phyloP scores from a whole-genome alignment of 2,797 vertebrate genomes.

The Hippoglossus hippoglossus region DNA sequence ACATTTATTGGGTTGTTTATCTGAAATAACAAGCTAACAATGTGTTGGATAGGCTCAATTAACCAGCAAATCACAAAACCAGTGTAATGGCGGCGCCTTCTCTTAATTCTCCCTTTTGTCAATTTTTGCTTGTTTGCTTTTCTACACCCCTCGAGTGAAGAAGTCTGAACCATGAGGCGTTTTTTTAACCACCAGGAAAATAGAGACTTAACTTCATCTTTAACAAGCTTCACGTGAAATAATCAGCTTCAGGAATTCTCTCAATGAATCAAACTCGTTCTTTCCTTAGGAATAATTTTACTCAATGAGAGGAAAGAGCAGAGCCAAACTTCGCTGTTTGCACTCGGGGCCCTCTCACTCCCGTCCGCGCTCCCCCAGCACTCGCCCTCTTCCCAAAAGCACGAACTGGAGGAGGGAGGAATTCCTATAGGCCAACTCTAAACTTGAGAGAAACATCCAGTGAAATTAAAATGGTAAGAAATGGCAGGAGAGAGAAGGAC shows the following conservation, averaged over 20 bases:
- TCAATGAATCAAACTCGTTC: conserved; percentile 49
- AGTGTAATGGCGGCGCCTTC: conserved; percentile 37
- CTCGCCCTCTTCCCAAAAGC: conserved; percentile 47
- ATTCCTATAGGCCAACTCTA: conserved; percentile 46
- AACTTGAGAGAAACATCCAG: conserved; percentile 30
- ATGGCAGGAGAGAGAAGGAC: not conserved
- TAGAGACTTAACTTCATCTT: conserved; percentile 22
- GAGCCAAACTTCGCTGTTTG: conserved; percentile 55
- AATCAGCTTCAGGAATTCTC: conserved; percentile 56
- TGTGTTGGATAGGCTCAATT: conserved; percentile 71
- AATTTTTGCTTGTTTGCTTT: conserved; percentile 42
- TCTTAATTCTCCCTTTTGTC: conserved; percentile 45
- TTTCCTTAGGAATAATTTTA: conserved; percentile 36
- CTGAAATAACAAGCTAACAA: conserved; percentile 71
- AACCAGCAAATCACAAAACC: conserved; percentile 69
- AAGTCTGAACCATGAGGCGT: conserved; percentile 30
- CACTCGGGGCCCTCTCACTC: conserved; percentile 44
- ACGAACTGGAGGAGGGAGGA: conserved; percentile 46
- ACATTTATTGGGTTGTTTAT: conserved; percentile 80
- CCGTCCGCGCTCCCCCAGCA: conserved; percentile 46
- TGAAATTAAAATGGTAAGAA: conserved; percentile 18
- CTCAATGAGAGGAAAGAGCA: conserved; percentile 36
- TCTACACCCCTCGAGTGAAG: conserved; percentile 46
- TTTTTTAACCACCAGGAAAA: conserved; percentile 34
- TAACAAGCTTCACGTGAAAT: conserved; percentile 40